phyloP scores from a whole-genome alignment of 1,140 invertebrate genomes.

The Lepeophtheirus salmonis region DNA sequence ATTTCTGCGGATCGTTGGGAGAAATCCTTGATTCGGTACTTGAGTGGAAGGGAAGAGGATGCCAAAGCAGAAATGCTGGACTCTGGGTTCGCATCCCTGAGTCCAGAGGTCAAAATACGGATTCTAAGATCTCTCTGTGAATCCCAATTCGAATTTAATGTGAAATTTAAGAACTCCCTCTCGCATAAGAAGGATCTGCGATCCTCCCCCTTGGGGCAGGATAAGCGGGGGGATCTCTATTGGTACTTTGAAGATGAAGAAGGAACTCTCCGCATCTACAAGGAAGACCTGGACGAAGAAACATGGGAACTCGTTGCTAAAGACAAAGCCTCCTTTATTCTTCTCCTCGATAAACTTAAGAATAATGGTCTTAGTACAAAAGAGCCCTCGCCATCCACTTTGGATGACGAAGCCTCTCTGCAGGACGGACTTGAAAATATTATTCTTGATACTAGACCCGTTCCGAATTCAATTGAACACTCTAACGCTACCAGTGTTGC shows the following conservation, averaged over 20 bases:
- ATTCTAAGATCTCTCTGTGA: slow-evolving; percentile 79
- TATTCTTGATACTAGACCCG: slow-evolving; percentile 5
- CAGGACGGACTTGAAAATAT: slow-evolving; percentile 1
- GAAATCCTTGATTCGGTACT: slow-evolving; percentile 66
- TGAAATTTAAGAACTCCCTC: slow-evolving; percentile 77
- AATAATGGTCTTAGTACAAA: neutral
- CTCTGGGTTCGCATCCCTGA: slow-evolving; percentile 69
- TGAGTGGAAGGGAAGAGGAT: slow-evolving; percentile 72
- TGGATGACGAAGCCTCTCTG: slow-evolving; percentile 2
- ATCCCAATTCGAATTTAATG: slow-evolving; percentile 80
- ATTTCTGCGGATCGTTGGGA: slow-evolving; percentile 77
- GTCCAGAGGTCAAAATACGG: slow-evolving; percentile 61
- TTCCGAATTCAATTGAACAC: neutral
- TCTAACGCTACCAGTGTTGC: neutral
- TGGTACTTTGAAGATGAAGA: slow-evolving; percentile 79
- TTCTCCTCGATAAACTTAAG: slow-evolving; percentile 3
- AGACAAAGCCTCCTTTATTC: slow-evolving; percentile 7
- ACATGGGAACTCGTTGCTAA: slow-evolving; percentile 80
- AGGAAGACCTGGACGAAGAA: slow-evolving; percentile 85
- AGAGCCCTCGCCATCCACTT: neutral
- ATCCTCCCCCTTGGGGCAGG: slow-evolving; percentile 64
- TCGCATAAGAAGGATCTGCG: slow-evolving; percentile 57
- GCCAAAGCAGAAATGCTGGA: slow-evolving; percentile 69
- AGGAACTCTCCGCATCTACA: slow-evolving; percentile 72
- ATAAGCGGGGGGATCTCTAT: slow-evolving; percentile 69